Percentiles rank a stretch among this genome's conserved stretches.
Conservation (phyloP, 2,797 vertebrate species). For the Megalops cyprinoides region DNA sequence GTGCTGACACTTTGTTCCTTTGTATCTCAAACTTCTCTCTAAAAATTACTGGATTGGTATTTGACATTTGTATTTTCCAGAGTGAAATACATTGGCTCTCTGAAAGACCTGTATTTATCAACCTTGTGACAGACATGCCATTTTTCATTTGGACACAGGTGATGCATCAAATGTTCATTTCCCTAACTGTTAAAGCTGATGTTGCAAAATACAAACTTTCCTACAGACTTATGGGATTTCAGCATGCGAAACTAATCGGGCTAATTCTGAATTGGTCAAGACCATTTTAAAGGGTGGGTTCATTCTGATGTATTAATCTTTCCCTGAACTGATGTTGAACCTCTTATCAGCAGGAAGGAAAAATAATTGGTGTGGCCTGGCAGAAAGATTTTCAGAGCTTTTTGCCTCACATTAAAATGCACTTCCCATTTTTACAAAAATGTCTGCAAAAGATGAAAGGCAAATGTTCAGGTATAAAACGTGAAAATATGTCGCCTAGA, state of each 20-base stretch:
- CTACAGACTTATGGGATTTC: slow-evolving; percentile 52
- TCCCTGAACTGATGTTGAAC: slow-evolving; percentile 74
- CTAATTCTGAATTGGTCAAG: slow-evolving; percentile 61
- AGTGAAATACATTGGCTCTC: slow-evolving; percentile 8
- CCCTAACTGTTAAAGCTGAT: slow-evolving; percentile 62
- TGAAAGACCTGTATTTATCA: slow-evolving; percentile 58
- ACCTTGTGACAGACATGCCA: slow-evolving; percentile 55
- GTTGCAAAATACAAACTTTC: slow-evolving; percentile 63
- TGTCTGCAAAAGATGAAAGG: background rate
- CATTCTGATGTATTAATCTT: slow-evolving; percentile 65
- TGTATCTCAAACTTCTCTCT: background rate
- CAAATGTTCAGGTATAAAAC: background rate
- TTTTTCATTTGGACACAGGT: slow-evolving; percentile 61
- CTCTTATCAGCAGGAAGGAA: slow-evolving; percentile 60
- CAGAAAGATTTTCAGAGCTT: no score
- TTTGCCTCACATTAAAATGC: no score
- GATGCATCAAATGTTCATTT: slow-evolving; percentile 50
- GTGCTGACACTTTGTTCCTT: background rate
- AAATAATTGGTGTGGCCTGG: slow-evolving; percentile 31
- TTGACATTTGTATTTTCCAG: background rate
- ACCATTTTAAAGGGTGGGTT: slow-evolving; percentile 60
- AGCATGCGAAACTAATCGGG: slow-evolving; percentile 57
- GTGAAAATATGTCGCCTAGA: background rate
- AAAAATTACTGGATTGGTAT: background rate
- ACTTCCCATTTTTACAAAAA: no score